phyloP scores from a whole-genome alignment of 1,140 invertebrate species.

The Diachasma alloeum region DNA sequence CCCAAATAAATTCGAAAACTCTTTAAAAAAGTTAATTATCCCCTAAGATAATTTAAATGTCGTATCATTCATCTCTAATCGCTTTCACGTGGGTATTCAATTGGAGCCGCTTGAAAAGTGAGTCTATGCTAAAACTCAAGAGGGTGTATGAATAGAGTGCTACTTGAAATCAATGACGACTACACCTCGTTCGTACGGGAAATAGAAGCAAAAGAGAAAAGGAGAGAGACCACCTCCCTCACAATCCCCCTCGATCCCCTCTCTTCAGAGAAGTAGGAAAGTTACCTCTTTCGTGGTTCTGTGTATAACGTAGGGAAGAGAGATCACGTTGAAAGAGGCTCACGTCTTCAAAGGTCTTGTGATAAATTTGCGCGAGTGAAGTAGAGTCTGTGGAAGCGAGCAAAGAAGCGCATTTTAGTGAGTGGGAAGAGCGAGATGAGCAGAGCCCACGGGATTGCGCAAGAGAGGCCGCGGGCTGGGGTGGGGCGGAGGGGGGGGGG shows the following conservation, averaged over 20 bases:
- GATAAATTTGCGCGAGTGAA: constrained; percentile 45
- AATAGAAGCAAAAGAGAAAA: not conserved
- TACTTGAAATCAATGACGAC: constrained; percentile 23
- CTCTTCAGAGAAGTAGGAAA: not conserved
- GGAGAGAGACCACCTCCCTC: not conserved
- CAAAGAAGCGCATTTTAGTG: constrained; percentile 5
- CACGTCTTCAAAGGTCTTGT: constrained; percentile 44
- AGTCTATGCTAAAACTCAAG: not conserved
- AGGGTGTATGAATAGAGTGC: constrained; percentile 14
- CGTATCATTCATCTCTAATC: constrained; percentile 7
- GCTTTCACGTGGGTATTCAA: constrained; percentile 15
- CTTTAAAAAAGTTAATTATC: not conserved
- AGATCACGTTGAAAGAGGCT: constrained; percentile 40
- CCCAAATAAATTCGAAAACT: too few relatives aligned
- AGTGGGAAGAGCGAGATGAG: constrained; percentile 2
- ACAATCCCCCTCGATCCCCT: not conserved
- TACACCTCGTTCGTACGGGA: constrained; percentile 1
- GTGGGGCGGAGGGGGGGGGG: constrained; percentile 75
- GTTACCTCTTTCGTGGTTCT: constrained; percentile 9
- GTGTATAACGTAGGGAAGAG: constrained; percentile 10
- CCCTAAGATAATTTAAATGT: not conserved
- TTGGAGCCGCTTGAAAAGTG: constrained; percentile 3
- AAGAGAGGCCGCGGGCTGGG: constrained; percentile 71
- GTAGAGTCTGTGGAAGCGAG: constrained; percentile 31
- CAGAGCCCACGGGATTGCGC: constrained; percentile 58